Evolutionary conservation across 2,113 vertebrate species (phyloP), one percentile per base, ranked within the genome.

Genomic region (Anser brachyrhynchus): DNA sequence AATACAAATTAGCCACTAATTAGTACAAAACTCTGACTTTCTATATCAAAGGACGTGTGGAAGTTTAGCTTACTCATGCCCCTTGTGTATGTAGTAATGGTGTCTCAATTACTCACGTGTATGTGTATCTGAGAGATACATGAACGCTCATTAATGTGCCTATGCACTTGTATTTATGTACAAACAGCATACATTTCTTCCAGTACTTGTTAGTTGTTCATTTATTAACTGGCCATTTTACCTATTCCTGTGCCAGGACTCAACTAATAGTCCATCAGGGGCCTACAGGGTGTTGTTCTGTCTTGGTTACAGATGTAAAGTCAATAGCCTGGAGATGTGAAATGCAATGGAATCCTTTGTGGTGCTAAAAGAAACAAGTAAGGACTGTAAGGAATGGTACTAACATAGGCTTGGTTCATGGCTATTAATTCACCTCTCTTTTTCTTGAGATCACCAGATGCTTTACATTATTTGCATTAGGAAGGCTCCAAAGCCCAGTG

Each of bases 1-100:
- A 67, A 61, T 83, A 88, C 49, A 83, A 92, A 95, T 88, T 62
- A 87, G 13, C 12, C 33, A n/a, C 59, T 89, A 91, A 88, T 93
- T 85, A 61, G 14, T 64, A 14, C 54, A 84, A 87, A 92, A 52
- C 43, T 65, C 49, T 18, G 58, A 46, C 35, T 80, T 78, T 51
- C 59, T 90, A 10, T 84, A 81, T 92, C 70, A 84, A 79, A 92
- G 39, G 26, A 26, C 52, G 4, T 49, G 22, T 69, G 52, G 28
- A 20, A 89, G 69, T 84, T 83, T 28, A 76, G 58, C 80, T 90
- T 62, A 31, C 46, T 46, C n/a, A 11, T 55, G n/a, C n/a, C 65
- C 12, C 57, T 66, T 78, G 46, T 55, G 65, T 67, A 9, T 75
- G 9, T 13, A 37, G 19, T 28, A 93, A 58, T 39, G 66, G 58